These are phyloP conservation scores for Chymomyza costata DNA, from an alignment of 1,140 invertebrate genomes.

Conservation along the genomic window DNA sequence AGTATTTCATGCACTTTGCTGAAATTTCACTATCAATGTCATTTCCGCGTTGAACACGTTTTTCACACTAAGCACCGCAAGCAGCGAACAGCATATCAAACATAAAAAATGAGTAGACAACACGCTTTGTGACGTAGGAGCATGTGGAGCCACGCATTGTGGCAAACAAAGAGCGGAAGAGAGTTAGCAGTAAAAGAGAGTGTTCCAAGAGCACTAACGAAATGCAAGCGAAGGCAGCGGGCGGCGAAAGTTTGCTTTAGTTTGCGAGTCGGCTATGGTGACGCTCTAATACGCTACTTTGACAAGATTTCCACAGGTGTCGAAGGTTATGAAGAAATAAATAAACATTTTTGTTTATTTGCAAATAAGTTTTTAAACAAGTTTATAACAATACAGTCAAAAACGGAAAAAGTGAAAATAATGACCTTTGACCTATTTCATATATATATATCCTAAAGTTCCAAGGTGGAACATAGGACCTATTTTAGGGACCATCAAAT, in stretches of 20 bases:
- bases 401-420: too few species aligned
- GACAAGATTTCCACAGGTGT: too few species aligned
- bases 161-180: neutral
- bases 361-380: too few species aligned
- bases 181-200: slow-evolving; percentile 12
- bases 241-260: slow-evolving; percentile 35
- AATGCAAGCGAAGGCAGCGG: neutral
- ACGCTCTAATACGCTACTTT: too few species aligned
- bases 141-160: slow-evolving; percentile 10
- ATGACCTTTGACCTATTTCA: too few species aligned
- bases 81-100: slow-evolving; percentile 2
- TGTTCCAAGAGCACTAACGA: slow-evolving; percentile 1
- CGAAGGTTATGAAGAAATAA: too few species aligned
- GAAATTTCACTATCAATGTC: slow-evolving; percentile 68
- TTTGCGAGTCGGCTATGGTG: too few species aligned
- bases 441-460: too few species aligned
- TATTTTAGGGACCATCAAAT: too few species aligned
- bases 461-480: too few species aligned
- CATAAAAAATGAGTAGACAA: slow-evolving; percentile 38
- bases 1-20: slow-evolving; percentile 24
- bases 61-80: slow-evolving; percentile 59
- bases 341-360: too few species aligned
- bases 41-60: slow-evolving; percentile 67
- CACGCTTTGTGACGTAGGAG: slow-evolving; percentile 29
- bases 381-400: too few species aligned